These are phyloP conservation scores for Cephus rjabovi DNA, from an alignment of 2,888 invertebrate species.

Conservation along the genomic window DNA sequence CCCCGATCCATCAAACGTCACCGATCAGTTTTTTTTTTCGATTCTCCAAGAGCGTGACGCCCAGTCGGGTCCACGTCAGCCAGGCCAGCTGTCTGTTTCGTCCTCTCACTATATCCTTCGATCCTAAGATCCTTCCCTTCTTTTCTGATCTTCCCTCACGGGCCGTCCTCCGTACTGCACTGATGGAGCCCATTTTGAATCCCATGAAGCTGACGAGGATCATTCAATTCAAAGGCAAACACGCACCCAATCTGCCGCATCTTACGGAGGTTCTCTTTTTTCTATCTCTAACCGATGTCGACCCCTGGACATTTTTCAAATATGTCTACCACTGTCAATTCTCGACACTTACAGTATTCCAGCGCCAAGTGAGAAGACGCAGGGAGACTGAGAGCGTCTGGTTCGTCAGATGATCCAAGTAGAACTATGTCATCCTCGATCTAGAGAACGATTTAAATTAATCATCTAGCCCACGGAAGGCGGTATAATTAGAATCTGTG, in stretches of 20 bases:
- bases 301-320: conserved; percentile 17
- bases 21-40: conserved; percentile 54
- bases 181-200: conserved; percentile 50
- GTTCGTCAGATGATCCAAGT: not conserved
- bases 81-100: conserved; percentile 14
- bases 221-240: conserved; percentile 43
- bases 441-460: not conserved
- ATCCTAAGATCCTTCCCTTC: not conserved
- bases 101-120: not conserved
- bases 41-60: conserved; percentile 39
- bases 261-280: conserved; percentile 17
- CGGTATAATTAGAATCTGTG: not conserved
- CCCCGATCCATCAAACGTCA: conserved; percentile 64
- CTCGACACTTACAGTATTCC: not conserved
- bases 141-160: not conserved
- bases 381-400: not conserved
- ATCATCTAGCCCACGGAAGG: not conserved
- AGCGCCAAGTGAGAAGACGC: not conserved
- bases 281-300: conserved; percentile 8
- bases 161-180: not conserved
- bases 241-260: conserved; percentile 22
- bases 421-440: not conserved
- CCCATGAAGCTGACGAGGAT: conserved; percentile 39
- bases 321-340: conserved; percentile 10
- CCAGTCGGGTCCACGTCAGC: conserved; percentile 33